Base-by-base conservation (phyloP, 2,888 invertebrate genomes). In the Lochmaea crataegi region DNA sequence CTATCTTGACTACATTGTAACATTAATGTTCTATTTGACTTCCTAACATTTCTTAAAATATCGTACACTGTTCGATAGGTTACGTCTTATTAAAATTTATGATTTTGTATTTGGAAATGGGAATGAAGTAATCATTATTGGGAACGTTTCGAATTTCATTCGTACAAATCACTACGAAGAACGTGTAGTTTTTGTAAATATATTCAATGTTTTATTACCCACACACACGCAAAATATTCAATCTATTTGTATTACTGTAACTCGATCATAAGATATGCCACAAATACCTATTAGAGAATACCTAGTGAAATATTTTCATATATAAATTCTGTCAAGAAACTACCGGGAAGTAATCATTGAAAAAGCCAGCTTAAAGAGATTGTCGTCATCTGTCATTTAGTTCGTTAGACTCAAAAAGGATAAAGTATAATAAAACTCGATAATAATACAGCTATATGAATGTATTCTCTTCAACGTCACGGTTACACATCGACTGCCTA, bases 121-220 rank as follows among this genome's bases (percentile, higher is more conserved):
- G 60, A 69, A 69, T 69, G 61, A 63, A 63, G 68, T 42, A 56
- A 69, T 69, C 42, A 58, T 58, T 58, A 69, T 69, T 41, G 68
- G 51, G 9, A 56, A 42, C 41, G 53, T 64, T 41, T 70, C 57
- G 57, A 64, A 70, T 70, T 70, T 22, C 69, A 41, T 22, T 63
- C 48, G 26, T 48, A 69, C 63, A 56, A 69, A 69, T 69, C 69
- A 70, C 42, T 42, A 42, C 42, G 57, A 64, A 42, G 57, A 57
- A 70, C 69, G 69, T 70, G 69, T 70, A 70, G 64, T 64, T 69
- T 69, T 63, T n/a, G 68, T 69, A 69, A 69, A 69, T 69, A 69
- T 48, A 51, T 63, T 63, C 56, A 16, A n/a, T 41, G 42, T 61
- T 69, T 69, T 69, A 69, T 69, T 63, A 58, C 16, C 51, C n/a